These are phyloP conservation scores for Asobara japonica DNA, from an alignment of 1,140 invertebrate species.

Conservation along the genomic window DNA sequence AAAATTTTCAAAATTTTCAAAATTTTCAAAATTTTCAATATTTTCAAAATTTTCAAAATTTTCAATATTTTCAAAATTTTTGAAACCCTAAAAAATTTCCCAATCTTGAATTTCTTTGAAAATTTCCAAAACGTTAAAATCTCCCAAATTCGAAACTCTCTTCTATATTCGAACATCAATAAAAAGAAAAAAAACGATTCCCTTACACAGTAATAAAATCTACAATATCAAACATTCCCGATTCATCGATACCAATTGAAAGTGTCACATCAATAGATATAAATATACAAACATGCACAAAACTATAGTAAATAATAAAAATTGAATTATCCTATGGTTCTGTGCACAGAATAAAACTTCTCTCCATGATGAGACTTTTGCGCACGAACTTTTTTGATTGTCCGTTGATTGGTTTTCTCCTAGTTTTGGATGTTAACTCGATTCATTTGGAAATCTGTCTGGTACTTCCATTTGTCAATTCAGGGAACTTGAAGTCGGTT, in stretches of 20 bases:
- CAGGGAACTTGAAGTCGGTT: background rate
- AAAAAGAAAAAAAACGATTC: too few relatives aligned
- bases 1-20: too few relatives aligned
- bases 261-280: conserved; percentile 7
- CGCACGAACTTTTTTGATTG: background rate
- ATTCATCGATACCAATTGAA: background rate
- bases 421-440: background rate
- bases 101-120: too few relatives aligned
- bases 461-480: background rate
- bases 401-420: background rate
- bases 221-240: background rate
- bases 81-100: too few relatives aligned
- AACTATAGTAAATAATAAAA: conserved; percentile 12
- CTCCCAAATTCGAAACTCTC: too few relatives aligned
- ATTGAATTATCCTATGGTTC: background rate
- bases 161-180: too few relatives aligned
- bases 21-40: too few relatives aligned
- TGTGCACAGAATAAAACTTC: background rate
- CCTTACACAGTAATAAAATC: background rate
- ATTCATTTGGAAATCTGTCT: background rate
- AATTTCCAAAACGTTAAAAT: too few relatives aligned
- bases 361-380: conserved; percentile 3
- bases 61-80: too few relatives aligned
- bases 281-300: conserved; percentile 26
- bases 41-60: too few relatives aligned